These are phyloP conservation scores for Melolontha melolontha DNA, from an alignment of 2,888 invertebrate genomes.

Conservation along the genomic window DNA sequence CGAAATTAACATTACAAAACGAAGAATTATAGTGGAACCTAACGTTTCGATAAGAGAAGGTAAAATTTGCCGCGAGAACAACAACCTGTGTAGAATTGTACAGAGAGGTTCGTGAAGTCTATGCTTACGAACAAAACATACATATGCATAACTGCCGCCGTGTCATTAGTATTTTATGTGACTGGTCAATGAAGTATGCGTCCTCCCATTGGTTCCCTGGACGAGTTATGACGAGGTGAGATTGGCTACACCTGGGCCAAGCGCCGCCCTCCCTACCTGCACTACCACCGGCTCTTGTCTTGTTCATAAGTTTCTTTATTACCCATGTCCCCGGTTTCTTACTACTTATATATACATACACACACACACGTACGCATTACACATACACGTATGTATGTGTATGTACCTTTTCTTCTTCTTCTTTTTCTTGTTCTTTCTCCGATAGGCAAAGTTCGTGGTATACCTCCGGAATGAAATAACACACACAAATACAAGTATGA, in stretches of 20 bases:
- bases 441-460: too few relatives aligned
- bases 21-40: too few relatives aligned
- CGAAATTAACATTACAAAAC: too few relatives aligned
- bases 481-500: slow-evolving; percentile 44
- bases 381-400: background rate
- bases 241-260: slow-evolving; percentile 64
- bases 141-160: slow-evolving; percentile 56
- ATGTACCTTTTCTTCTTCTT: slow-evolving; percentile 42
- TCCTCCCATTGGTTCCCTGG: slow-evolving; percentile 62
- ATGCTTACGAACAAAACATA: slow-evolving; percentile 34
- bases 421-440: background rate
- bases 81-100: too few relatives aligned
- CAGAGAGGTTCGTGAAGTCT: slow-evolving; percentile 30
- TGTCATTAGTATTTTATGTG: slow-evolving; percentile 64
- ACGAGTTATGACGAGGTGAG: slow-evolving; percentile 66
- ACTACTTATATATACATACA: background rate
- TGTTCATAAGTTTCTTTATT: slow-evolving; percentile 65
- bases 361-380: slow-evolving; percentile 35
- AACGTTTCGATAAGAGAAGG: too few relatives aligned
- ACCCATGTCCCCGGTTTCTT: slow-evolving; percentile 51
- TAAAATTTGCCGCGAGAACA: too few relatives aligned
- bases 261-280: slow-evolving; percentile 62
- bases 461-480: slow-evolving; percentile 7
- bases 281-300: slow-evolving; percentile 59
- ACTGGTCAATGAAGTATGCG: slow-evolving; percentile 65